Evolutionary conservation across 1,140 invertebrate genomes (phyloP), one percentile per base, ranked within the genome.

Genomic region (Berghia stephanieae): DNA sequence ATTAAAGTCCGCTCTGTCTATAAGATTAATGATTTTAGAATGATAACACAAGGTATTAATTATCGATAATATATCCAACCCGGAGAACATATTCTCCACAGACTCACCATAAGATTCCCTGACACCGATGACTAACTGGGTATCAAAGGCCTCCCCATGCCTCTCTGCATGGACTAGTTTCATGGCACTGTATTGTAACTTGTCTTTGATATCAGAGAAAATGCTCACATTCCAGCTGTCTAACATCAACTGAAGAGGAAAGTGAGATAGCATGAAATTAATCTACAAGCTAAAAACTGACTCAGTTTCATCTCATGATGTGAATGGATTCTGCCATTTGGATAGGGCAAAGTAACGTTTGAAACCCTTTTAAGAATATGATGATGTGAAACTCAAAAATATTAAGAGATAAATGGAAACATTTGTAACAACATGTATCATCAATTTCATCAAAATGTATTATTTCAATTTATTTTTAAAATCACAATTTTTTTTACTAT

Each of bases 191-290:
- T 96, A 95, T 90, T 98, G 96, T 43, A 99, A 91, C 79, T 95
- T 92, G 85, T 96, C 93, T 89, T 98, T 91, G 79, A 99, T 98
- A 88, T 98, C 95, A 86, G 93, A 93, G 90, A 99, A 99, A 85
- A 99, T 99, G 88, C 95, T 96, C 87, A 96, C 93, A 91, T 98
- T 98, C 98, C 98, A 99, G 82, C 94, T 97, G 88, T 98, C 97
- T 79, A 99, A 91, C 98, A 99, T 99, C 67, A 99, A 89, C 93
- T 98, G 92, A 57, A 83, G 80, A 72, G 40, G 10, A 66, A 52
- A 75, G 80, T 24, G n/a, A 34, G 34, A 46, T 13, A 63, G 27
- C 8, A 63, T 18, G 27, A 63, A 63, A 27, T 18, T 21, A 27
- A 63, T 63, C 13, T 27, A 63, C 57, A 16, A n/a, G n/a, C n/a